A percentile compares a stretch with the other conserved stretches of the same genome.
Evolutionary conservation across 37 sponge, comb jelly and placozoan species (phyloP).

Genomic region (Theonella swinhoei): DNA sequence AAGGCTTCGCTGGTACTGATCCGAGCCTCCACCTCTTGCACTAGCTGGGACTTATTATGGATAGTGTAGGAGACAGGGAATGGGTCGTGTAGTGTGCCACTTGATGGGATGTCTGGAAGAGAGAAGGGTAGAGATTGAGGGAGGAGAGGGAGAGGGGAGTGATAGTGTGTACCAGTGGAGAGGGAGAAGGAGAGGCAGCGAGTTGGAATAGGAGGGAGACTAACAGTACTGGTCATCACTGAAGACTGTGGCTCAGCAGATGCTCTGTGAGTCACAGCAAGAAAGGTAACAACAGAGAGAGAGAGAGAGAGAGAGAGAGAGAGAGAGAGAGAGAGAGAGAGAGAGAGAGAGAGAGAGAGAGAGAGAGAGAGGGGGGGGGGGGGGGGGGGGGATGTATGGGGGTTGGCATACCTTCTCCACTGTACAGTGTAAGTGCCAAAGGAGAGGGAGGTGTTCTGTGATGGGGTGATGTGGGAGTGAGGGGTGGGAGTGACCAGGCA

Average conservation of each 20-base stretch:
- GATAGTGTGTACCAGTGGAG: slow-evolving; percentile 25
- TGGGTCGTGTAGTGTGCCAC: slow-evolving; percentile 26
- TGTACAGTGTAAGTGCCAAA: slow-evolving; percentile 35
- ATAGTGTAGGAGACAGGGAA: slow-evolving; percentile 53
- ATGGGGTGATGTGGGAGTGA: neutral
- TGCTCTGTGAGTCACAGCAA: no score
- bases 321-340: neutral
- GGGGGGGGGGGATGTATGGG: no score
- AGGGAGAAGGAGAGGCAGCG: slow-evolving; percentile 15
- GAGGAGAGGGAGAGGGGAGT: neutral
- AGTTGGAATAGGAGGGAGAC: slow-evolving; percentile 30
- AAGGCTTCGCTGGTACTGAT: slow-evolving; percentile 75
- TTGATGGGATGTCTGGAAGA: slow-evolving; percentile 49
- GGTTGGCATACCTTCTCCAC: slow-evolving; percentile 31
- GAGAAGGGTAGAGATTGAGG: neutral
- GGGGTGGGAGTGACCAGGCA: slow-evolving; percentile 15
- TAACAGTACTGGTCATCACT: slow-evolving; percentile 10
- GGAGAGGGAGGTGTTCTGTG: neutral
- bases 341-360: neutral
- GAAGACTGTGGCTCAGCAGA: neutral
- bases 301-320: neutral
- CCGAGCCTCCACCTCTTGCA: slow-evolving; percentile 88
- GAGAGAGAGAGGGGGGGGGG: neutral
- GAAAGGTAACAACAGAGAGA: neutral
- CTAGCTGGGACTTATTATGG: slow-evolving; percentile 65